These are phyloP conservation scores for Coregonus ussuriensis DNA, from an alignment of 2,797 vertebrate genomes.

Conservation along the genomic window DNA sequence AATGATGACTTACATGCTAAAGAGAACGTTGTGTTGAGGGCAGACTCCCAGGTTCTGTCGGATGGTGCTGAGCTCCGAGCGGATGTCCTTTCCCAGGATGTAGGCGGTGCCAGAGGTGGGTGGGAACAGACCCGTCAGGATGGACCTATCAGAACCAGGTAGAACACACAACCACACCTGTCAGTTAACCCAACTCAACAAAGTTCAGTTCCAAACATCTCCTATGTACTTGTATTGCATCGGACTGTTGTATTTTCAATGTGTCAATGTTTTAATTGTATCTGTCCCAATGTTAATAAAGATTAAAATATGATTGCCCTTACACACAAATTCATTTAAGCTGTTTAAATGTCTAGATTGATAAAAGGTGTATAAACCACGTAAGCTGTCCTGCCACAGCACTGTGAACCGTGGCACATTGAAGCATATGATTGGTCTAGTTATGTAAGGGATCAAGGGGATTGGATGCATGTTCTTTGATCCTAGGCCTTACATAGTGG, in stretches of 20 bases:
- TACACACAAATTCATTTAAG: not conserved
- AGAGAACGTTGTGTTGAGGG: slow-evolving; percentile 98
- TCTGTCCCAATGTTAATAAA: too few species aligned
- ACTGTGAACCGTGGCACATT: too few species aligned
- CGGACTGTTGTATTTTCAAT: too few species aligned
- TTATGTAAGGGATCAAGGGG: too few species aligned
- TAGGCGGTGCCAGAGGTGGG: slow-evolving; percentile 96
- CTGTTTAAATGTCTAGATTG: not conserved
- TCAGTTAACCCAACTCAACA: not conserved
- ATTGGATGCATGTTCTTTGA: not conserved
- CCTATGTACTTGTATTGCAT: too few species aligned
- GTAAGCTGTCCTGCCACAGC: not conserved
- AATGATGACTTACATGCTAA: slow-evolving; percentile 79
- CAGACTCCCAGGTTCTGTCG: slow-evolving; percentile 94
- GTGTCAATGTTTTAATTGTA: too few species aligned
- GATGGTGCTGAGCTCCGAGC: slow-evolving; percentile 88
- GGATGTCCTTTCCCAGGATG: slow-evolving; percentile 95
- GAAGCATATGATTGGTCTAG: too few species aligned
- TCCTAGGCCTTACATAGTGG: slow-evolving; percentile 89
- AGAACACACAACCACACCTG: not conserved
- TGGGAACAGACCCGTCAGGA: slow-evolving; percentile 95
- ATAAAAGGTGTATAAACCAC: not conserved
- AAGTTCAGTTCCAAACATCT: not conserved
- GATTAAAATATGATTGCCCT: too few species aligned
- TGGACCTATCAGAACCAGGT: slow-evolving; percentile 82